These are phyloP conservation scores for Gymnocypris eckloni DNA, from an alignment of 2,797 vertebrate species.

Conservation along the genomic window DNA sequence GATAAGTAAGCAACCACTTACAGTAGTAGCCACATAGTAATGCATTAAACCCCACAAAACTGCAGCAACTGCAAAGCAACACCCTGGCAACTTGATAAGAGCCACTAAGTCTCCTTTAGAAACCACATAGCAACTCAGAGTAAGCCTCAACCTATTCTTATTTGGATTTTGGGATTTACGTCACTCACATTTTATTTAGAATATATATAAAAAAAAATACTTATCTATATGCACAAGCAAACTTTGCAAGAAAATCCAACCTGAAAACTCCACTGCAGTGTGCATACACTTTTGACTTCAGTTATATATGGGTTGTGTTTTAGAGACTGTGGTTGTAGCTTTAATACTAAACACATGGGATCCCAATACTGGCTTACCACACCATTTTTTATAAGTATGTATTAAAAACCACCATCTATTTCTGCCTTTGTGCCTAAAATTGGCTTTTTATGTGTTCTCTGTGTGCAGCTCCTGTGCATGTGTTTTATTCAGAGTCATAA, in stretches of 20 bases:
- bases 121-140: background rate
- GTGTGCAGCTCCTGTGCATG: background rate
- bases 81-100: background rate
- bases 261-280: background rate
- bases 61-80: background rate
- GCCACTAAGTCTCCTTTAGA: background rate
- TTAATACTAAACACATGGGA: slow-evolving; percentile 49
- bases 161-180: background rate
- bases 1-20: background rate
- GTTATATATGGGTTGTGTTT: slow-evolving; percentile 18
- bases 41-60: background rate
- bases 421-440: slow-evolving; percentile 25
- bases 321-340: slow-evolving; percentile 43
- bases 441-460: slow-evolving; percentile 31
- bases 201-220: background rate
- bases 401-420: slow-evolving; percentile 19
- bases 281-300: background rate
- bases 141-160: background rate
- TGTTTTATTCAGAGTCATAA: background rate
- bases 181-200: background rate
- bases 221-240: background rate
- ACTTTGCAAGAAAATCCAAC: background rate
- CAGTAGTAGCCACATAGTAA: background rate
- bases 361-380: slow-evolving; percentile 20
- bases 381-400: slow-evolving; percentile 32